Percentiles rank a stretch among this genome's conserved stretches.
Evolutionary conservation across 1,140 invertebrate species (phyloP).

Genomic region (Bombus vancouverensis): DNA sequence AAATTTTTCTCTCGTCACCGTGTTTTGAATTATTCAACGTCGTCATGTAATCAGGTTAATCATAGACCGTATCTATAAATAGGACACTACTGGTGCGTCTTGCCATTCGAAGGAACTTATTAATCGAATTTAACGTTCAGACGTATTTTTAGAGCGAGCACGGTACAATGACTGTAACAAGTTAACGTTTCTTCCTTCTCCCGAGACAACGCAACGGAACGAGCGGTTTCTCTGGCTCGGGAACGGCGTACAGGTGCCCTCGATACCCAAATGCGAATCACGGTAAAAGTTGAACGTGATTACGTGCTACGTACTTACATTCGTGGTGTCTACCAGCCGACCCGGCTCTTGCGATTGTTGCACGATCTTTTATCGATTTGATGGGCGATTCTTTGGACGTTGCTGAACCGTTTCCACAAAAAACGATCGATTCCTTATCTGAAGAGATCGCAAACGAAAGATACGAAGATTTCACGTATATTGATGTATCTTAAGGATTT

Average conservation of each 20-base stretch:
- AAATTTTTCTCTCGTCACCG: background rate
- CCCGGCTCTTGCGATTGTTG: background rate
- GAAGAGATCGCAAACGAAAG: background rate
- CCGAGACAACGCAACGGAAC: constrained; percentile 22
- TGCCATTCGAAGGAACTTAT: background rate
- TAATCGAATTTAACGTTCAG: background rate
- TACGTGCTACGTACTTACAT: constrained; percentile 56
- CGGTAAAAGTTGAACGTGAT: constrained; percentile 70
- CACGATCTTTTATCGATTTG: background rate
- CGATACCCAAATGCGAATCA: constrained; percentile 71
- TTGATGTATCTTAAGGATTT: no score
- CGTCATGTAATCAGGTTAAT: background rate
- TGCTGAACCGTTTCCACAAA: background rate
- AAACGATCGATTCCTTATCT: background rate
- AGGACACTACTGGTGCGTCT: background rate
- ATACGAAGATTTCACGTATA: background rate
- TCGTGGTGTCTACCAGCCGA: background rate
- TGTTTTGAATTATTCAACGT: background rate
- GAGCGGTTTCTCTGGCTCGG: constrained; percentile 51
- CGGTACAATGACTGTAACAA: constrained; percentile 22
- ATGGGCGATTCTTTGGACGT: no score
- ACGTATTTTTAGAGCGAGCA: background rate
- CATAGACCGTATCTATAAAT: background rate
- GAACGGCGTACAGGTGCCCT: constrained; percentile 64
- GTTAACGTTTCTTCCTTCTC: constrained; percentile 24